Percentiles rank a stretch among this genome's conserved stretches.
These are phyloP conservation scores for Trachelus iudaicus DNA, from an alignment of 2,888 invertebrate genomes.

Conservation along the genomic window DNA sequence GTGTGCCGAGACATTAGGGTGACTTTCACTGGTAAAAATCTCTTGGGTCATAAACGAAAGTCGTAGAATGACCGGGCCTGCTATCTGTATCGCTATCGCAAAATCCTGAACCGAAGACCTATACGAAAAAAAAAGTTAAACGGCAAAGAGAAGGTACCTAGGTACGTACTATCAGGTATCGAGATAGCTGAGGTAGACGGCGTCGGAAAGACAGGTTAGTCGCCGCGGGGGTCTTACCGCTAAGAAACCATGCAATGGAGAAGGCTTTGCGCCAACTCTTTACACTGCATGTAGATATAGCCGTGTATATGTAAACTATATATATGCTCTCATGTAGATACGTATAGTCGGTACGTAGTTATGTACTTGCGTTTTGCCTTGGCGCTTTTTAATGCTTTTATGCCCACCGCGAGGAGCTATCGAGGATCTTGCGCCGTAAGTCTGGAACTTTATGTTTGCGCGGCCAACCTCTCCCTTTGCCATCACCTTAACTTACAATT, in stretches of 20 bases:
- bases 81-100: not conserved
- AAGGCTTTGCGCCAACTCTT: constrained; percentile 16
- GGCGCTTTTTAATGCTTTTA: constrained; percentile 57
- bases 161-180: not conserved
- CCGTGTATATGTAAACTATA: not conserved
- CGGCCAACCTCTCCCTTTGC: constrained; percentile 63
- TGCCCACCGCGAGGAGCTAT: constrained; percentile 64
- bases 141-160: not conserved
- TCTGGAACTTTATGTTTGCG: constrained; percentile 66
- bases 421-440: constrained; percentile 66
- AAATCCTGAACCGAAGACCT: not conserved
- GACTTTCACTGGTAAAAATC: not conserved
- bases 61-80: not conserved
- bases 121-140: not conserved
- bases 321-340: not conserved
- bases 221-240: constrained; percentile 61
- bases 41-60: not conserved
- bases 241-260: constrained; percentile 43
- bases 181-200: constrained; percentile 24
- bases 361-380: constrained; percentile 49
- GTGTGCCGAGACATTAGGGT: not conserved
- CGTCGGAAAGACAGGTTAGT: constrained; percentile 64
- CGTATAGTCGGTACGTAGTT: not conserved
- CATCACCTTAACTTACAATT: constrained; percentile 65
- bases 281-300: constrained; percentile 12